Evolutionary conservation across 1,140 invertebrate species (phyloP).

Genomic region (Antheraea pernyi): DNA sequence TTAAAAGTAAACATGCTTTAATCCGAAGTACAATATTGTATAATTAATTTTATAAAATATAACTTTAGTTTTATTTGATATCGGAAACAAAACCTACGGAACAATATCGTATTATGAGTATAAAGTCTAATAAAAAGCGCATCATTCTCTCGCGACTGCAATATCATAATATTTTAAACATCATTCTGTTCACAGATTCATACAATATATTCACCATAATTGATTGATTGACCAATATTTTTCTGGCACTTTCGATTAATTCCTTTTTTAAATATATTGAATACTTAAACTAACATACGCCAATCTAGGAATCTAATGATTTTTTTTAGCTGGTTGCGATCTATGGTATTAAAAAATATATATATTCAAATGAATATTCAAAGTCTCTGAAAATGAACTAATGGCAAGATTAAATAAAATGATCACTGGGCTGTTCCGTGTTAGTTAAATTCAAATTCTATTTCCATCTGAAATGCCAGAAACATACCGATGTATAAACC

Average conservation of each 20-base stretch:
- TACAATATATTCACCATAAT: conserved; percentile 36
- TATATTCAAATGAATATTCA: neutral
- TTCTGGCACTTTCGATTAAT: conserved; percentile 21
- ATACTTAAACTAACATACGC: neutral
- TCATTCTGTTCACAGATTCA: conserved; percentile 36
- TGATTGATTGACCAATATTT: conserved; percentile 21
- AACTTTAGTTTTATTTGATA: neutral
- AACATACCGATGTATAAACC: conserved; percentile 39
- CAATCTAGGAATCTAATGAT: no score
- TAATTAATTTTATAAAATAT: neutral
- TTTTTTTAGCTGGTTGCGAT: no score
- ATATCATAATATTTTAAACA: conserved; percentile 33
- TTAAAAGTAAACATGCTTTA: conserved; percentile 25
- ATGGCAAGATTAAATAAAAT: neutral
- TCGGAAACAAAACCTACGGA: conserved; percentile 32
- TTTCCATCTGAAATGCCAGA: conserved; percentile 27
- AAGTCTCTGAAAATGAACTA: neutral
- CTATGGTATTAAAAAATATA: no score
- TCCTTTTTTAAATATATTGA: neutral
- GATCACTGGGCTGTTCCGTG: neutral
- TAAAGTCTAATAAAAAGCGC: conserved; percentile 61
- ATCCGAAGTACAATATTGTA: neutral
- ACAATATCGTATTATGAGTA: conserved; percentile 42
- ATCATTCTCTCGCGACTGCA: conserved; percentile 57
- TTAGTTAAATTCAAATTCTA: neutral